phyloP scores from a whole-genome alignment of 2,113 vertebrate species.

The Gyps fulvus region DNA sequence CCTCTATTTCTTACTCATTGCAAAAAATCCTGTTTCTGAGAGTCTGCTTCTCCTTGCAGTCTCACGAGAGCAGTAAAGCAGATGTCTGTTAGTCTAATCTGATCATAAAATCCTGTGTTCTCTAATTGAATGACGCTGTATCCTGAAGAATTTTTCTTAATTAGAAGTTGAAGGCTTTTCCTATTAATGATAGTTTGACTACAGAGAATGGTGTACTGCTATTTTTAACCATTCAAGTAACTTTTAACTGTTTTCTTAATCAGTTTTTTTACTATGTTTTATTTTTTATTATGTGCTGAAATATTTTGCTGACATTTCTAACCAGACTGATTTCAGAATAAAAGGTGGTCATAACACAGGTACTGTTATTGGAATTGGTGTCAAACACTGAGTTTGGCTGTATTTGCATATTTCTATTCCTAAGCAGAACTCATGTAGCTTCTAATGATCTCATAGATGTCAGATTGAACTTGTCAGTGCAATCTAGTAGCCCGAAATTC shows the following conservation, averaged over 20 bases:
- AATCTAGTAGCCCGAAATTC: constrained; percentile 49
- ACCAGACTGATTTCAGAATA: neutral
- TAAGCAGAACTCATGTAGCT: neutral
- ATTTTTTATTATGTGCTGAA: neutral
- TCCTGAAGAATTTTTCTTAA: constrained; percentile 64
- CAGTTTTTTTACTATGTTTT: neutral
- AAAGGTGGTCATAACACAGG: neutral
- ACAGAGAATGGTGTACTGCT: neutral
- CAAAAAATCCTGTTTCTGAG: constrained; percentile 36
- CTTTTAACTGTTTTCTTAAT: neutral
- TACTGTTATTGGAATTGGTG: neutral
- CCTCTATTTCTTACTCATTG: constrained; percentile 33
- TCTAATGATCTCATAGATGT: constrained; percentile 32
- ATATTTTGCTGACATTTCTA: neutral
- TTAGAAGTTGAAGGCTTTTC: constrained; percentile 52
- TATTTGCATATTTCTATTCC: neutral
- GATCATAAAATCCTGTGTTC: constrained; percentile 58
- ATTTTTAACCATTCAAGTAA: neutral
- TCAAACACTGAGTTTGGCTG: neutral
- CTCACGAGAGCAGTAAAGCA: constrained; percentile 3
- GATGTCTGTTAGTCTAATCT: constrained; percentile 54
- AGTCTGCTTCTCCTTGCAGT: constrained; percentile 31
- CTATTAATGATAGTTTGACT: neutral
- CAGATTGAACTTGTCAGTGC: constrained; percentile 34
- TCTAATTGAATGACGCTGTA: constrained; percentile 62